Evolutionary conservation across 2,888 invertebrate species (phyloP).

Genomic region (Caenorhabditis sp.): DNA sequence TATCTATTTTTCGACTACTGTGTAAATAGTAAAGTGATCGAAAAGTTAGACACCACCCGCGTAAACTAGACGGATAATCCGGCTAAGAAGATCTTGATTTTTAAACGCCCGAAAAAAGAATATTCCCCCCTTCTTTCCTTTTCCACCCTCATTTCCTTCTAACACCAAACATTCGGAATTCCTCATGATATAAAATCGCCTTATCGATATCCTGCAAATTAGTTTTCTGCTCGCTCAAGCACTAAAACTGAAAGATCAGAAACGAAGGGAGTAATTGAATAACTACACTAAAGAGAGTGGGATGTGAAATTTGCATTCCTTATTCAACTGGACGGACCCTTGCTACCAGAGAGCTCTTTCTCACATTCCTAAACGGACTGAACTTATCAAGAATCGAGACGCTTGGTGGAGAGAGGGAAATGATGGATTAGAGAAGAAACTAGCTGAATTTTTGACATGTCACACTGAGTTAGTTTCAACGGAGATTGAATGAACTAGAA

Average conservation of each 20-base stretch:
- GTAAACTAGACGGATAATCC: conserved; percentile 34
- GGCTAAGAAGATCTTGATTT: conserved; percentile 29
- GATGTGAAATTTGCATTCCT: conserved; percentile 41
- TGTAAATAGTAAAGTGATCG: not conserved
- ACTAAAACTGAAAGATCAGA: conserved; percentile 3
- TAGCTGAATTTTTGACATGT: not conserved
- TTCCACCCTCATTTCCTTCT: not conserved
- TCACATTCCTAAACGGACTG: conserved; percentile 42
- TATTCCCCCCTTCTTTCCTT: not conserved
- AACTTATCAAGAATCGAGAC: conserved; percentile 5
- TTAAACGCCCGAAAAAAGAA: not conserved
- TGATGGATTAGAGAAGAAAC: not conserved
- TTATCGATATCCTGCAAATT: not conserved
- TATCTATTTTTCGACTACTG: too few relatives aligned
- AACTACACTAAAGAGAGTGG: conserved; percentile 23
- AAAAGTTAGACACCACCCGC: conserved; percentile 31
- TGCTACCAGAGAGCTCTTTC: conserved; percentile 30
- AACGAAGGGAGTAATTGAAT: conserved; percentile 37
- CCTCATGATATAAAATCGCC: not conserved
- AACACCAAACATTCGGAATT: conserved; percentile 25
- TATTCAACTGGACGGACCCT: conserved; percentile 30
- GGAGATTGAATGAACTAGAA: not conserved
- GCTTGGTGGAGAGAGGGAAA: not conserved
- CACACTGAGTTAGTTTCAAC: not conserved
- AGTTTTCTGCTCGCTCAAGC: conserved; percentile 1